Percentiles rank a stretch among this genome's conserved stretches.
Evolutionary conservation across 2,113 vertebrate species (phyloP).

Genomic region (Otocyon megalotis): DNA sequence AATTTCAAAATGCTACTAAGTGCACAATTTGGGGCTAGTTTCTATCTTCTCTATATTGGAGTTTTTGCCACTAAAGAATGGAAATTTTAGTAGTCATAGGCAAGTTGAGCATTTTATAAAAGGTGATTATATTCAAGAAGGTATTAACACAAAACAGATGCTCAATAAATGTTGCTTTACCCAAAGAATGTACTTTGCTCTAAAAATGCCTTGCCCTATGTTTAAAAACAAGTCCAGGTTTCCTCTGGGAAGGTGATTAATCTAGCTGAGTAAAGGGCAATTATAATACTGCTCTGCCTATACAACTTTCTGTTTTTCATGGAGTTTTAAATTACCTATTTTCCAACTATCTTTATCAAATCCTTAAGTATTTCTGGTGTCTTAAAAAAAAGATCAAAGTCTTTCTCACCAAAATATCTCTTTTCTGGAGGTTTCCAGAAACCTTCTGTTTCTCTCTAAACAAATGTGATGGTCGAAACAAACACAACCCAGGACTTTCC

Average conservation of each 20-base stretch:
- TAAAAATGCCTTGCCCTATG: neutral
- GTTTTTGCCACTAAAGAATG: neutral
- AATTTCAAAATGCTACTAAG: neutral
- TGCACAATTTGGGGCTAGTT: neutral
- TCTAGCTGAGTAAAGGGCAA: neutral
- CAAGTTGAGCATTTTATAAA: neutral
- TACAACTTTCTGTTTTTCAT: neutral
- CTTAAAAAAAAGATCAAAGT: neutral
- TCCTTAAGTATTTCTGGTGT: neutral
- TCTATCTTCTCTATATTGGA: neutral
- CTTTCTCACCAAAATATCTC: neutral
- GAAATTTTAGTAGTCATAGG: neutral
- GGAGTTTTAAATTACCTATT: slow-evolving; percentile 40
- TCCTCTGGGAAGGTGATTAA: neutral
- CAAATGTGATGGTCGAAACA: neutral
- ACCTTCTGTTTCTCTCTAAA: neutral
- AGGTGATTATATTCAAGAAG: neutral
- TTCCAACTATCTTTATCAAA: slow-evolving; percentile 8
- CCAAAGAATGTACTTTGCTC: slow-evolving; percentile 12
- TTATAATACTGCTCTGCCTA: neutral
- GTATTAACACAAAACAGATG: neutral
- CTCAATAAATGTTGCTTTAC: neutral
- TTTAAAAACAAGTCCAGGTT: neutral
- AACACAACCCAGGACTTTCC: neutral
- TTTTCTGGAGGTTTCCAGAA: neutral